Evolutionary conservation across 2,888 invertebrate species (phyloP), one percentile per base, ranked within the genome.

Genomic region (Isoperla grammatica): DNA sequence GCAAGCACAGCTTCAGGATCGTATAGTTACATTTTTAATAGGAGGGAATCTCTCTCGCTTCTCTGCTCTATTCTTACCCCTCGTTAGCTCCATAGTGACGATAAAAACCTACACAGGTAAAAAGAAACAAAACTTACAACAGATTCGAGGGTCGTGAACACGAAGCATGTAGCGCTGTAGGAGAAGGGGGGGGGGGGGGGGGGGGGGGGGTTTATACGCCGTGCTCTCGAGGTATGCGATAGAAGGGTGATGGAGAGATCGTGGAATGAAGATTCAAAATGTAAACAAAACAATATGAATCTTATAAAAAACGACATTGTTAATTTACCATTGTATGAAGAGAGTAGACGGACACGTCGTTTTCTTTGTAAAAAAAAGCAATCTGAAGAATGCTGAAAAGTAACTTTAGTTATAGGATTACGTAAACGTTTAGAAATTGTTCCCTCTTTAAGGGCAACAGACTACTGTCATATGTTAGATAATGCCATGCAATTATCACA

Each of bases 81-180:
- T 53, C 53, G 53, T 53, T 53, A 53, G 53, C 37, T 53, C 37
- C 53, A 53, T 53, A 53, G 39, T 39, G 53, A 53, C 17, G 53
- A 53, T 53, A 53, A 53, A 53, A 53, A 53, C 53, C 53, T 39
- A 53, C 53, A 53, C 53, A 53, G 53, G 53, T 53, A 53, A 53
- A 50, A 53, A 53, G 53, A 39, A 53, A 53, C 53, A 53, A 53
- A 53, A 53, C 53, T 17, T 17, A 37, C 37, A 50, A 17, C 20
- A 53, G 53, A 53, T 53, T 37, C 37, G 53, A 53, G 53, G 53
- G 53, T 53, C 39, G 39, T 53, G 53, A 39, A 17, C 29, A 29
- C 29, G 29, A 29, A 29, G n/a, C 29, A 29, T 29, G 29, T 29
- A 6, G 29, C 5, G 29, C 29, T 53, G 37, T 15, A 15, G 29